A percentile compares a stretch with the other conserved stretches of the same genome.
phyloP scores from a whole-genome alignment of 2,888 invertebrate species.

The Syrista parreyssii region DNA sequence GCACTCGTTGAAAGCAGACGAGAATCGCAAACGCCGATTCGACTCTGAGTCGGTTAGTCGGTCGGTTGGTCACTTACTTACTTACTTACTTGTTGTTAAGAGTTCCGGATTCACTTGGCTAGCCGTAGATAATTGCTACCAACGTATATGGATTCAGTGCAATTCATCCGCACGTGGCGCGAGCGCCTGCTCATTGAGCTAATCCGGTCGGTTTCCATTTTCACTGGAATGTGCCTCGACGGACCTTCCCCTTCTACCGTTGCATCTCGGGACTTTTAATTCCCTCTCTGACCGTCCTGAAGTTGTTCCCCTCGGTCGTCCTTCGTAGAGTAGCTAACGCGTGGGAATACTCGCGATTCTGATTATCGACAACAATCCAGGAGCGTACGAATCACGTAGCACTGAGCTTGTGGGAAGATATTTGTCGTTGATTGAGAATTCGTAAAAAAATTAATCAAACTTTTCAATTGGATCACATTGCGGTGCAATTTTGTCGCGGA shows the following conservation, averaged over 20 bases:
- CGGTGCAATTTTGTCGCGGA: background rate
- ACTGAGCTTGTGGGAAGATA: too few relatives aligned
- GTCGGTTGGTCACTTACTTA: background rate
- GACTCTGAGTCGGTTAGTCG: background rate
- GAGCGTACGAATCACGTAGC: too few relatives aligned
- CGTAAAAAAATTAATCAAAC: background rate
- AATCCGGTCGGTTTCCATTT: background rate
- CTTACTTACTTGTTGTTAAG: background rate
- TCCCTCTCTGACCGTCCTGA: background rate
- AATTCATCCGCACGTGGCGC: background rate
- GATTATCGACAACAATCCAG: too few relatives aligned
- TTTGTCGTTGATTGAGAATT: background rate
- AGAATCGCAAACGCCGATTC: background rate
- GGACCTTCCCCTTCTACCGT: too few relatives aligned
- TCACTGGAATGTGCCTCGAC: background rate
- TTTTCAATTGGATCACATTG: background rate
- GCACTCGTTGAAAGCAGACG: background rate
- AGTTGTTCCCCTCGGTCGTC: background rate
- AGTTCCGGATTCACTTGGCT: background rate
- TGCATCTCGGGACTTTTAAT: background rate
- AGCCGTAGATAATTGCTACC: background rate
- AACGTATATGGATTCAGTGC: background rate
- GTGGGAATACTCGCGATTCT: background rate
- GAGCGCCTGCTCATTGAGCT: background rate
- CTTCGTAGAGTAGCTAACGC: background rate